Evolutionary conservation across 2,888 invertebrate genomes (phyloP).

Genomic region (Isoperla grammatica): DNA sequence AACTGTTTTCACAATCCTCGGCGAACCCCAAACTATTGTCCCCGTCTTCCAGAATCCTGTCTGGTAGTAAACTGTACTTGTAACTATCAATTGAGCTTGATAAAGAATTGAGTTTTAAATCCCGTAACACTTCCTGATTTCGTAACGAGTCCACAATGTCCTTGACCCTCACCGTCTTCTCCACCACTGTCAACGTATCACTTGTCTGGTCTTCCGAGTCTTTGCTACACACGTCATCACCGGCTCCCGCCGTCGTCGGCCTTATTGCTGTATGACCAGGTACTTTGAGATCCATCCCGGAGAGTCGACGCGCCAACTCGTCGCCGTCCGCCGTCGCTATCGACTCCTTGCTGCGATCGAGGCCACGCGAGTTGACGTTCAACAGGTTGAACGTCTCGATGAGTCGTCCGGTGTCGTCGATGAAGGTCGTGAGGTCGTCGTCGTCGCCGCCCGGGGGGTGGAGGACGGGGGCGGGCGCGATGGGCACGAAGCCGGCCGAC

Average conservation of each 20-base stretch:
- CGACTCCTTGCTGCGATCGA: too few species aligned
- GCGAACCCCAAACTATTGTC: too few species aligned
- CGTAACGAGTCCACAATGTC: conserved; percentile 4
- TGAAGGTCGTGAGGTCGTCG: conserved; percentile 39
- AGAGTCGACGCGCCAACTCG: too few species aligned
- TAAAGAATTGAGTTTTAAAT: not conserved
- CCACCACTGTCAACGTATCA: not conserved
- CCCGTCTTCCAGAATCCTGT: not conserved
- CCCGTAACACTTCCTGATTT: not conserved
- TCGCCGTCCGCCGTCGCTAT: too few species aligned
- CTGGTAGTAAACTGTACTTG: not conserved
- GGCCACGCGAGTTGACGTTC: too few species aligned
- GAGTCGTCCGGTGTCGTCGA: conserved; percentile 32
- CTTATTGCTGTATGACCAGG: too few species aligned
- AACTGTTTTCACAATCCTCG: not conserved
- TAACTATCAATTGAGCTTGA: not conserved
- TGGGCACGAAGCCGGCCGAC: conserved; percentile 40
- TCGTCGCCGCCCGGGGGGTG: conserved; percentile 38
- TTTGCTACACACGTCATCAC: too few species aligned
- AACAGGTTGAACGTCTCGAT: too few species aligned
- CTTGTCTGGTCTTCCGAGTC: too few species aligned
- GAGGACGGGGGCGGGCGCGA: conserved; percentile 41
- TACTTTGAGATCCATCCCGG: too few species aligned
- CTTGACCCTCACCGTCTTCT: not conserved
- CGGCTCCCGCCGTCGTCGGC: too few species aligned